A percentile compares a stretch with the other conserved stretches of the same genome.
phyloP scores from a whole-genome alignment of 2,888 invertebrate species.

The Harmothoe impar region DNA sequence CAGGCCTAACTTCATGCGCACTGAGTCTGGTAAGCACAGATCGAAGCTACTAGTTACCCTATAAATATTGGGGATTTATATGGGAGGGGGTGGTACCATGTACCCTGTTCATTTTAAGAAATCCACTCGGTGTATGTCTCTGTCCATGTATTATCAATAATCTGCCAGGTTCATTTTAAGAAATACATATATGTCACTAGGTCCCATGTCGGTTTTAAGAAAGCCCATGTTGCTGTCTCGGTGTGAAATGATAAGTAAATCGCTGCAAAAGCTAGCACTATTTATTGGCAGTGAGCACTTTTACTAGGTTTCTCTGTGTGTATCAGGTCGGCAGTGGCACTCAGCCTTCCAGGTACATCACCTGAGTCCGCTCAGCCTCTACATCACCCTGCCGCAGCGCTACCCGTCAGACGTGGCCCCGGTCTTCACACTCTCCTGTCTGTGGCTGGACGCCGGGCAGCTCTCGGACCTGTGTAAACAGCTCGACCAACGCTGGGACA shows the following conservation, averaged over 20 bases:
- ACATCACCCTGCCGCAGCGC: slow-evolving; percentile 74
- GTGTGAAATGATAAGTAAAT: too few relatives aligned
- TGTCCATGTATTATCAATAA: too few relatives aligned
- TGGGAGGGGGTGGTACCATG: too few relatives aligned
- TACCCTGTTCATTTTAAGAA: too few relatives aligned
- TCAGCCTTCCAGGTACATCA: slow-evolving; percentile 69
- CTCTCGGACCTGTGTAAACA: slow-evolving; percentile 73
- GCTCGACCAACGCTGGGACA: slow-evolving; percentile 76
- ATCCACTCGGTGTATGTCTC: too few relatives aligned
- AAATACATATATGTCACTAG: too few relatives aligned
- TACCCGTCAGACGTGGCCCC: slow-evolving; percentile 76
- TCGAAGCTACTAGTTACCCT: background rate
- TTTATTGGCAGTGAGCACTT: too few relatives aligned
- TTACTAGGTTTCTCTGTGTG: too few relatives aligned
- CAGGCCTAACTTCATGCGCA: slow-evolving; percentile 16
- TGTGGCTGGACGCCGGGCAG: slow-evolving; percentile 75
- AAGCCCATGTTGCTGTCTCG: too few relatives aligned
- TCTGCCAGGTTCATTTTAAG: too few relatives aligned
- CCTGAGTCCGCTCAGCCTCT: slow-evolving; percentile 75
- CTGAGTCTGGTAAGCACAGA: slow-evolving; percentile 42
- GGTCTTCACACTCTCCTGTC: slow-evolving; percentile 73
- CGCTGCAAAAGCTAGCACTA: too few relatives aligned
- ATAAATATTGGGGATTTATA: background rate
- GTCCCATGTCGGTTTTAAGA: too few relatives aligned
- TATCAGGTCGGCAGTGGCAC: slow-evolving; percentile 33